Evolutionary conservation across 2,113 vertebrate species (phyloP).

Genomic region (Otis tarda): DNA sequence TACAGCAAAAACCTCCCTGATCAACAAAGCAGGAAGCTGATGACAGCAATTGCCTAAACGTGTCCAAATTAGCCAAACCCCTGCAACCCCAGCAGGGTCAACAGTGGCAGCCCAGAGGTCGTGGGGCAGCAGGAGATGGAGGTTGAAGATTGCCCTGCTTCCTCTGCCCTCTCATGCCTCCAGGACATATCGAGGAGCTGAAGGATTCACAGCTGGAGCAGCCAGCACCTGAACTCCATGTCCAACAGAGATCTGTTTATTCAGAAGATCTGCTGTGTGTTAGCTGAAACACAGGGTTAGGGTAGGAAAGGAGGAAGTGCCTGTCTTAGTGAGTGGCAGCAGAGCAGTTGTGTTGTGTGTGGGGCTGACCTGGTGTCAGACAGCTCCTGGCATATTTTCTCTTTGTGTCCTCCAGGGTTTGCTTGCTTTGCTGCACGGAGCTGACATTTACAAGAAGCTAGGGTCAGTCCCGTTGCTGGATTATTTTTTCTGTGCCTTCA

Average conservation of each 20-base stretch:
- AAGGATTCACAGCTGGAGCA: slow-evolving; percentile 47
- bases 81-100: slow-evolving; percentile 58
- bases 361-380: slow-evolving; percentile 12
- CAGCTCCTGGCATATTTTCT: neutral
- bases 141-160: slow-evolving; percentile 42
- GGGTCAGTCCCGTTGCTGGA: neutral
- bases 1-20: slow-evolving; percentile 63
- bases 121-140: slow-evolving; percentile 63
- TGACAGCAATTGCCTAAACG: slow-evolving; percentile 64
- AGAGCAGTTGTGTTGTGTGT: neutral
- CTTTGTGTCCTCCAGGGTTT: neutral
- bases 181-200: slow-evolving; percentile 41
- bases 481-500: neutral
- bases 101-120: slow-evolving; percentile 58
- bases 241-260: slow-evolving; percentile 65
- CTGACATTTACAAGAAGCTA: neutral
- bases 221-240: slow-evolving; percentile 33
- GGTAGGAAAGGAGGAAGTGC: slow-evolving; percentile 16
- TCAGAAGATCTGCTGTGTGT: slow-evolving; percentile 52
- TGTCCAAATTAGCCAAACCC: slow-evolving; percentile 67
- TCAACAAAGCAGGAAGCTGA: slow-evolving; percentile 67
- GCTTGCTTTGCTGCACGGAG: neutral
- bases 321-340: slow-evolving; percentile 14
- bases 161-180: slow-evolving; percentile 68
- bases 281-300: neutral